Percentiles rank a stretch among this genome's conserved stretches.
phyloP scores from a whole-genome alignment of 2,888 invertebrate species.

The Psylliodes chrysocephalus region DNA sequence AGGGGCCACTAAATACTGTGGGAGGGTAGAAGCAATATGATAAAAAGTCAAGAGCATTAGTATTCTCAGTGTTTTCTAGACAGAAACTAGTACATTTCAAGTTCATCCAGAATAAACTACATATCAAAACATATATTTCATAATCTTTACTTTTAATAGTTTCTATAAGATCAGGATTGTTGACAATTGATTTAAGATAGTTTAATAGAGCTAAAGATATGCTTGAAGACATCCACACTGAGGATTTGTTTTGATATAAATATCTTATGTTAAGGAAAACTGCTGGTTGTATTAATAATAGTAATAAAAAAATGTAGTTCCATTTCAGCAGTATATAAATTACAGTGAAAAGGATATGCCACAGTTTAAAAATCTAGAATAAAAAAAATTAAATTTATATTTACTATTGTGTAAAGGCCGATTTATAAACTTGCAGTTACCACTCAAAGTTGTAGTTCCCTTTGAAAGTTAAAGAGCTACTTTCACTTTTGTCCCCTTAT shows the following conservation, averaged over 20 bases:
- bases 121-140: constrained; percentile 66
- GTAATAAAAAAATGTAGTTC: constrained; percentile 46
- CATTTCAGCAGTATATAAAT: constrained; percentile 53
- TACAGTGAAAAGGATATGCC: constrained; percentile 68
- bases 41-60: constrained; percentile 66
- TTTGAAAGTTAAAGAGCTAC: too few relatives aligned
- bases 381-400: too few relatives aligned
- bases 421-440: too few relatives aligned
- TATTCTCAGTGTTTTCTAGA: constrained; percentile 65
- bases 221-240: constrained; percentile 70
- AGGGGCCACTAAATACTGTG: constrained; percentile 84
- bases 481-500: too few relatives aligned
- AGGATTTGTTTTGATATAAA: constrained; percentile 61
- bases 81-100: constrained; percentile 81
- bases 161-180: constrained; percentile 43
- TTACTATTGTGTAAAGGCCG: too few relatives aligned
- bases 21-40: constrained; percentile 88
- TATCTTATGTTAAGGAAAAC: constrained; percentile 63
- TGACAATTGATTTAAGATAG: constrained; percentile 45
- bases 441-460: too few relatives aligned
- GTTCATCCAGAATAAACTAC: constrained; percentile 76
- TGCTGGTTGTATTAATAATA: constrained; percentile 66
- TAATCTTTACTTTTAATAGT: constrained; percentile 60
- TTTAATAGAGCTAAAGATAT: constrained; percentile 60
- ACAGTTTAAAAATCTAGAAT: constrained; percentile 66